phyloP scores from a whole-genome alignment of 2,888 invertebrate species.

The Junonia oenone region DNA sequence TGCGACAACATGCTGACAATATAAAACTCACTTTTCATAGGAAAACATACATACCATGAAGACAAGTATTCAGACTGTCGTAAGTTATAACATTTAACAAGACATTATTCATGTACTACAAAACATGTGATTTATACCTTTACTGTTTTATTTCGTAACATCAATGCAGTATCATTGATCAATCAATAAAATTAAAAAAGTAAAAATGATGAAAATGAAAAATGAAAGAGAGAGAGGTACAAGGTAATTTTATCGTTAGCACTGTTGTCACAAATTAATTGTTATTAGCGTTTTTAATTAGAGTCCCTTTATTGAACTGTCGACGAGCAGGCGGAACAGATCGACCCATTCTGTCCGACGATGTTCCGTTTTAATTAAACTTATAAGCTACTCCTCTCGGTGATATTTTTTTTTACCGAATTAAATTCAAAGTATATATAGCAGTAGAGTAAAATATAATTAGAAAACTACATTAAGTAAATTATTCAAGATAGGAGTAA shows the following conservation, averaged over 20 bases:
- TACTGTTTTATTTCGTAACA: too few relatives aligned
- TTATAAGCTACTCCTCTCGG: conserved; percentile 36
- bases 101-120: too few relatives aligned
- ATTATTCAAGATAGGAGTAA: conserved; percentile 10
- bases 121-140: too few relatives aligned
- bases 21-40: not conserved
- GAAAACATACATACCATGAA: not conserved
- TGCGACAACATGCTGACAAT: not conserved
- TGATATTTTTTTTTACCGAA: not conserved
- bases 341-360: conserved; percentile 37
- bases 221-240: conserved; percentile 31
- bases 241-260: conserved; percentile 46
- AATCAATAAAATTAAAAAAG: not conserved
- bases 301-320: conserved; percentile 50
- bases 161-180: not conserved
- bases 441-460: not conserved
- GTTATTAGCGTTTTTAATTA: conserved; percentile 68
- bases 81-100: not conserved
- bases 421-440: not conserved
- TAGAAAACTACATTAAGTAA: conserved; percentile 24
- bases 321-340: conserved; percentile 38
- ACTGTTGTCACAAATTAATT: conserved; percentile 57
- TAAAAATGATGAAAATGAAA: not conserved
- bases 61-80: not conserved
- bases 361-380: conserved; percentile 67